Percentiles rank a stretch among this genome's conserved stretches.
These are phyloP conservation scores for Sylvietta virens DNA, from an alignment of 2,113 vertebrate species.

Conservation along the genomic window DNA sequence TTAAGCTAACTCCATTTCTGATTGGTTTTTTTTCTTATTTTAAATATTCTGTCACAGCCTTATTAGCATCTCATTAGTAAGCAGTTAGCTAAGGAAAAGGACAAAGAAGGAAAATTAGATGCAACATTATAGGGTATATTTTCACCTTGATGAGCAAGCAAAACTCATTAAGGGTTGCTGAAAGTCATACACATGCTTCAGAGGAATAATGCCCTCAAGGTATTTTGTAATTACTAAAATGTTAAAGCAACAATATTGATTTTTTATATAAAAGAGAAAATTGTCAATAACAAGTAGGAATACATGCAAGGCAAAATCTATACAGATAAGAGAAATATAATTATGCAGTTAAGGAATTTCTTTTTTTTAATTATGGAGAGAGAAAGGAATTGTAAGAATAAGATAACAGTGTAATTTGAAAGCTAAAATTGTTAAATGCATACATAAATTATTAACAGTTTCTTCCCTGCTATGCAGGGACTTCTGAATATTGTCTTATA, in stretches of 20 bases:
- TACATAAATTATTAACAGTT: neutral
- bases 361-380: neutral
- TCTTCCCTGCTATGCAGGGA: neutral
- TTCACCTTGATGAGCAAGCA: conserved; percentile 47
- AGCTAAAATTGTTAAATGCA: neutral
- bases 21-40: neutral
- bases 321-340: neutral
- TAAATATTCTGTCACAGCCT: neutral
- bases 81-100: conserved; percentile 26
- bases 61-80: conserved; percentile 49
- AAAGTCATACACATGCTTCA: neutral
- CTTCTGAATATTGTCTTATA: neutral
- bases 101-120: conserved; percentile 55
- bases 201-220: neutral
- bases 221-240: conserved; percentile 20
- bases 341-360: neutral
- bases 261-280: neutral
- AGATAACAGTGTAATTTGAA: neutral
- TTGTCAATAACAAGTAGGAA: neutral
- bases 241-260: neutral
- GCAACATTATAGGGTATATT: neutral
- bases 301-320: neutral
- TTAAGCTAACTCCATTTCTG: neutral
- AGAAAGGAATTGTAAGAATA: neutral
- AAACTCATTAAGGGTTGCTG: conserved; percentile 29